A percentile compares a stretch with the other conserved stretches of the same genome.
Evolutionary conservation across 2,113 vertebrate species (phyloP).

Genomic region (Gallinago jamesoni): DNA sequence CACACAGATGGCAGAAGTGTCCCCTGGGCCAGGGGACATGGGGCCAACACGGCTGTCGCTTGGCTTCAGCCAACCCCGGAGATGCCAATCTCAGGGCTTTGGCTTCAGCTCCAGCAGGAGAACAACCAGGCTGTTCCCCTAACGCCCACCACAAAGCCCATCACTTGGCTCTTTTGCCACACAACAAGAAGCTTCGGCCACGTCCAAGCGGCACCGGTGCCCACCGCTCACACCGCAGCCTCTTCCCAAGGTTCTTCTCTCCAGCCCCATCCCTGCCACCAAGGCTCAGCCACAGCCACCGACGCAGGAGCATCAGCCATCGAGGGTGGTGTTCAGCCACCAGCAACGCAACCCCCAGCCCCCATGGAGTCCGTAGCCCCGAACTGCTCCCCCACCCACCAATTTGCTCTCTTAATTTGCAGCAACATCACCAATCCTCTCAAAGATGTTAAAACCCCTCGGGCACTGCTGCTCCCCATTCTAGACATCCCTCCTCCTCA

Average conservation of each 20-base stretch:
- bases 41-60: neutral
- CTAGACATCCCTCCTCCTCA: neutral
- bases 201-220: accelerated
- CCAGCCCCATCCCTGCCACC: neutral
- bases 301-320: neutral
- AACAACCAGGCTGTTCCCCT: neutral
- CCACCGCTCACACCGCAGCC: neutral
- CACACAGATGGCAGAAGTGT: neutral
- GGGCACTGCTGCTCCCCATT: neutral
- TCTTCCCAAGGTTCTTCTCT: neutral
- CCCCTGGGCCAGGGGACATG: neutral
- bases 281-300: neutral
- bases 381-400: neutral
- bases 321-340: accelerated
- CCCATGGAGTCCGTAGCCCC: neutral
- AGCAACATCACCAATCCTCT: neutral
- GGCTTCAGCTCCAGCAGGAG: neutral
- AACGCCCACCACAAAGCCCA: neutral
- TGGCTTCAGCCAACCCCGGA: neutral
- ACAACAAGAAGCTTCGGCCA: neutral
- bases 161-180: neutral
- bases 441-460: neutral
- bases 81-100: neutral
- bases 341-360: neutral
- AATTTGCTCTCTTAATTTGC: neutral